Base-by-base conservation (phyloP, 1,140 invertebrate species). In the Eumeta japonica region DNA sequence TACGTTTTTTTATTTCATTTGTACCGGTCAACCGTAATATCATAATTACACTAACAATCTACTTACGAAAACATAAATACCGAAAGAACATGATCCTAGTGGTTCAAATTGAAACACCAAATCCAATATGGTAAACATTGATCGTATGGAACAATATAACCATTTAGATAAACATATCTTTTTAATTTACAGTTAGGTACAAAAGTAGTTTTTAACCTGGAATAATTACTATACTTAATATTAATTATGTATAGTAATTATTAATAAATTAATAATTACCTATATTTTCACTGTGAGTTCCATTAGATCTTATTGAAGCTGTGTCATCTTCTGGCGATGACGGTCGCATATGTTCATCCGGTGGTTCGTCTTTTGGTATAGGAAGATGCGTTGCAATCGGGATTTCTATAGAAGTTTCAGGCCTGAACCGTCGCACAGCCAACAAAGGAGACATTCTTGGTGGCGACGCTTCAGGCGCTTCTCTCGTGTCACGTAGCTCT, bases 291-390 rank as follows among this genome's bases (percentile, higher is more conserved):
- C 60, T 75, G 50, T 64, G 59, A 43, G 72, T 67, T 35, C 75
- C 73, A 54, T 77, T 77, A 20, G 75, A 77, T 55, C 72, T 61
- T 51, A 77, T 62, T 27, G 71, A 75, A 16, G 71, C 59, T 7
- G 65, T 48, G 41, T 77, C 75, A 27, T 77, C 75, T 60, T 77
- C 73, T 2, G 73, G 72, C 14, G 75, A 76, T 16, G 68, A 68
- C 11, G 71, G 62, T 30, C 71, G 59, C 58, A 75, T 70, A 3
- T 59, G 57, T 43, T 76, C 75, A 48, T 77, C 75, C 38, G 75
- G 75, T 10, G 75, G 75, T 46, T 77, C 75, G 51, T 77, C 71
- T 60, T 77, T 77, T 37, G 66, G 64, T 42, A 70, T 59, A 47
- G 65, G 52, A 43, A 65, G 65, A 65, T 72, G 67, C 55, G 62